A percentile compares a stretch with the other conserved stretches of the same genome.
These are phyloP conservation scores for Gymnocypris eckloni DNA, from an alignment of 2,797 vertebrate genomes.

Conservation along the genomic window DNA sequence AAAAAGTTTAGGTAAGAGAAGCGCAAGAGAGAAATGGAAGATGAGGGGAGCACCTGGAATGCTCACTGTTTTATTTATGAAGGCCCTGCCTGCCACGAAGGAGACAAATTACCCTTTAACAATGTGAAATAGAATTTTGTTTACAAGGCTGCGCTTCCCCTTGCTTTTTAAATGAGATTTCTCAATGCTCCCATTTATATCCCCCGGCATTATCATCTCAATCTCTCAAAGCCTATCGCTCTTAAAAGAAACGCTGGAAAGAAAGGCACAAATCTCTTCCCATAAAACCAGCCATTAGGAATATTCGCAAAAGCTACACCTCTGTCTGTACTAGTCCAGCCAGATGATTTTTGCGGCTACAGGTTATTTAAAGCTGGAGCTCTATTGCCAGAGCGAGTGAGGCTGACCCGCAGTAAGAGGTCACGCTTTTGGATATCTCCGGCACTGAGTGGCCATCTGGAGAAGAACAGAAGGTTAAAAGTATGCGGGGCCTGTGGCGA, in stretches of 20 bases:
- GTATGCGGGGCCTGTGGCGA: slow-evolving; percentile 37
- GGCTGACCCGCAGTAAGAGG: slow-evolving; percentile 56
- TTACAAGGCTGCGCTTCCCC: slow-evolving; percentile 78
- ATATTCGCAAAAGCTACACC: slow-evolving; percentile 69
- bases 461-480: slow-evolving; percentile 55
- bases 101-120: slow-evolving; percentile 87
- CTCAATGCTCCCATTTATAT: slow-evolving; percentile 80
- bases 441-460: slow-evolving; percentile 60
- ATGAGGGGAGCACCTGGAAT: slow-evolving; percentile 72
- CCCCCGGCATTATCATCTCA: slow-evolving; percentile 77
- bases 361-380: slow-evolving; percentile 64
- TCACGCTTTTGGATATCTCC: slow-evolving; percentile 56
- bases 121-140: slow-evolving; percentile 86
- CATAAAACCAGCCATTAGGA: slow-evolving; percentile 73
- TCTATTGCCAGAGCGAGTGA: slow-evolving; percentile 49
- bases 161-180: slow-evolving; percentile 81
- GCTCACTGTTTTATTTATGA: slow-evolving; percentile 82
- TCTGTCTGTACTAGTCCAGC: slow-evolving; percentile 50
- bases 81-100: slow-evolving; percentile 75
- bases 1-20: slow-evolving; percentile 60
- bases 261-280: slow-evolving; percentile 68
- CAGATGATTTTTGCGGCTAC: slow-evolving; percentile 48
- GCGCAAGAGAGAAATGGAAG: slow-evolving; percentile 42
- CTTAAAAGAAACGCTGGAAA: slow-evolving; percentile 60
- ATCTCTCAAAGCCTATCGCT: slow-evolving; percentile 79